Conservation (phyloP, 64 coral and sea anemone species). For the Astreopora myriophthalma region DNA sequence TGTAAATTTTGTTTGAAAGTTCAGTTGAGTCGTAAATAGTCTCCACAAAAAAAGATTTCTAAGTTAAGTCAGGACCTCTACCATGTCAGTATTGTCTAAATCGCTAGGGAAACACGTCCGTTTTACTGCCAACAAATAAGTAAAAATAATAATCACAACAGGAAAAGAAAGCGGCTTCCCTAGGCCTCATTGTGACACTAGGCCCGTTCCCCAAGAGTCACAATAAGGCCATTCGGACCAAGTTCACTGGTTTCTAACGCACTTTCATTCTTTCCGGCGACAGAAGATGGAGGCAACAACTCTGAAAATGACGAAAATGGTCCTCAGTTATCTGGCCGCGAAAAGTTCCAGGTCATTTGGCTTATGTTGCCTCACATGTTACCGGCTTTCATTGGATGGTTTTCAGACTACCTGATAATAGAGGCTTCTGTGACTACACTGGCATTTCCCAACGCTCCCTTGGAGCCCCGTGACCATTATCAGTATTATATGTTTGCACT, state of each 20-base stretch:
- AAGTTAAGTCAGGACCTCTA: no score
- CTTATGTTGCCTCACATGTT: slow-evolving; percentile 30
- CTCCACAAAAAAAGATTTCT: no score
- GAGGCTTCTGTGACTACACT: slow-evolving; percentile 62
- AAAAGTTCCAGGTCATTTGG: slow-evolving; percentile 40
- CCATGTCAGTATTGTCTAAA: no score
- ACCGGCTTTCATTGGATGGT: slow-evolving; percentile 42
- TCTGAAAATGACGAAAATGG: not conserved
- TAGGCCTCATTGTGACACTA: no score
- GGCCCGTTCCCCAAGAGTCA: no score
- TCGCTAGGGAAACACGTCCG: no score
- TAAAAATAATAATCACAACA: no score
- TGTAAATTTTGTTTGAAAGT: no score
- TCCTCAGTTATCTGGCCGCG: not conserved
- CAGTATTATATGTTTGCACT: slow-evolving; percentile 71
- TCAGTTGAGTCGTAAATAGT: no score
- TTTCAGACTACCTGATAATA: slow-evolving; percentile 65
- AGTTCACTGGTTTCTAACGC: not conserved
- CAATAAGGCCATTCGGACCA: no score
- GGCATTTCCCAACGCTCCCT: slow-evolving; percentile 63
- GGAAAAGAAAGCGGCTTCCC: no score
- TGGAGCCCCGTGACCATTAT: slow-evolving; percentile 67
- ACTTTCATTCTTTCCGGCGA: not conserved
- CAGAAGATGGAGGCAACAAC: not conserved
- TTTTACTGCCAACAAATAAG: no score